These are phyloP conservation scores for Synergus umbraculus DNA, from an alignment of 2,888 invertebrate genomes.

Conservation along the genomic window DNA sequence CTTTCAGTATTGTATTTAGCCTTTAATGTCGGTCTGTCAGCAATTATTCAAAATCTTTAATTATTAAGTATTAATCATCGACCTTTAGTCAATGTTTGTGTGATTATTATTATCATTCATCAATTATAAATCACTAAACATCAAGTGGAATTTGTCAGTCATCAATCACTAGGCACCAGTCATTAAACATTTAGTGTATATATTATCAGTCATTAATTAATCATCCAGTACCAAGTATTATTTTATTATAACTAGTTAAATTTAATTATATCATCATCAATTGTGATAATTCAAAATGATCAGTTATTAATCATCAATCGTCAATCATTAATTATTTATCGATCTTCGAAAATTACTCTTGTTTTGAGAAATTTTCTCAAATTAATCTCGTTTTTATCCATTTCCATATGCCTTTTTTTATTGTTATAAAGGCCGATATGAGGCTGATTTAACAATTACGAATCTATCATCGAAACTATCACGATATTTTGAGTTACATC, in stretches of 20 bases:
- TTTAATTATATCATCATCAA: not conserved
- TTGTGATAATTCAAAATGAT: not conserved
- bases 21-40: not conserved
- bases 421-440: not conserved
- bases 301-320: not conserved
- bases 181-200: constrained; percentile 5
- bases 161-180: constrained; percentile 3
- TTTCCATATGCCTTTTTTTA: not conserved
- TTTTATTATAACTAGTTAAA: not conserved
- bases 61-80: not conserved
- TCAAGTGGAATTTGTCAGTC: not conserved
- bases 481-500: constrained; percentile 1
- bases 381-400: constrained; percentile 16
- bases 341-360: not conserved
- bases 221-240: constrained; percentile 2
- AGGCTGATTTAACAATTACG: not conserved
- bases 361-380: not conserved
- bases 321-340: not conserved
- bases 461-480: not conserved
- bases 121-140: not conserved
- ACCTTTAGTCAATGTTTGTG: not conserved
- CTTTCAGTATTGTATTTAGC: too few species aligned
- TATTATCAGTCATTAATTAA: constrained; percentile 24
- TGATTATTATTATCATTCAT: not conserved
- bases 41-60: not conserved